Evolutionary conservation across 2,888 invertebrate genomes (phyloP).

Genomic region (Ptychoptera contaminata): DNA sequence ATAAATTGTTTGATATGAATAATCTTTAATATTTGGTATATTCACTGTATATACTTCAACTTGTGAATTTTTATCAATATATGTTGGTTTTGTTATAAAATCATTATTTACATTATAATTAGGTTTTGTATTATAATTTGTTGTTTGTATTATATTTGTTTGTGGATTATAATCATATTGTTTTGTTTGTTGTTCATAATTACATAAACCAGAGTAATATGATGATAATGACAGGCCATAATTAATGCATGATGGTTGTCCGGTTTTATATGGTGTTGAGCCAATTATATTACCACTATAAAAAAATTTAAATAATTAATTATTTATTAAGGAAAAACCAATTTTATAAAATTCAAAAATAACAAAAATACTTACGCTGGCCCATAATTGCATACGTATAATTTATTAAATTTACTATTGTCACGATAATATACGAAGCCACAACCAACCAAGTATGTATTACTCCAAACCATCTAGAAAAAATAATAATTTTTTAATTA

Average conservation of each 20-base stretch:
- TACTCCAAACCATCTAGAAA: constrained; percentile 73
- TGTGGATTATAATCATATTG: too few relatives aligned
- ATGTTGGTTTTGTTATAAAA: too few relatives aligned
- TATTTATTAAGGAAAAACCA: neutral
- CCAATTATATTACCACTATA: constrained; percentile 61
- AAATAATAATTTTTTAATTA: neutral
- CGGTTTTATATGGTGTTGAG: constrained; percentile 57
- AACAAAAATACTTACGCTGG: constrained; percentile 40
- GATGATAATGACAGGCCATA: constrained; percentile 54
- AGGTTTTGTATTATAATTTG: too few relatives aligned
- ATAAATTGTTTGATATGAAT: too few relatives aligned
- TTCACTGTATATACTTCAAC: too few relatives aligned
- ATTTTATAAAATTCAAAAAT: constrained; percentile 5
- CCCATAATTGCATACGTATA: constrained; percentile 75
- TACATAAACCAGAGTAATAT: constrained; percentile 58
- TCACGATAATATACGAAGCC: constrained; percentile 74
- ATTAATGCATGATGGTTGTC: constrained; percentile 52
- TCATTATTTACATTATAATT: too few relatives aligned
- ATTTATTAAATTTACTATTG: constrained; percentile 59
- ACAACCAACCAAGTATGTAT: constrained; percentile 72
- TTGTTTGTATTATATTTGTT: too few relatives aligned
- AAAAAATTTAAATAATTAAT: constrained; percentile 13
- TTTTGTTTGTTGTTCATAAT: too few relatives aligned
- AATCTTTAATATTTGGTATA: too few relatives aligned
- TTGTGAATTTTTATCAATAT: too few relatives aligned